A percentile compares a stretch with the other conserved stretches of the same genome.
phyloP scores from a whole-genome alignment of 2,888 invertebrate species.

The Watsonalla cultraria region DNA sequence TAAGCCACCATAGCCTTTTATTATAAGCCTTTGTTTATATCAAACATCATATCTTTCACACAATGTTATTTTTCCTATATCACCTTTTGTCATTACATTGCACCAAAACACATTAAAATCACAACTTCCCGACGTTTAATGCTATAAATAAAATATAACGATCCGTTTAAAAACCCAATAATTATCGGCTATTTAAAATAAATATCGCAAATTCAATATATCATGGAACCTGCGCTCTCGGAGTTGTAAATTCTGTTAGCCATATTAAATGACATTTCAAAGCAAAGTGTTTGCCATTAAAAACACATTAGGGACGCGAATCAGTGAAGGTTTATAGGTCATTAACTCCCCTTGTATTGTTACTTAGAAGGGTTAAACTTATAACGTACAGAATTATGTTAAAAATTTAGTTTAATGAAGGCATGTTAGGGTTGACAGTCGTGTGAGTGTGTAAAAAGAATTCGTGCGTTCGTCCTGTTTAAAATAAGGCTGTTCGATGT shows the following conservation, averaged over 20 bases:
- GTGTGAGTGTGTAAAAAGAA: neutral
- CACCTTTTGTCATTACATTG: too few relatives aligned
- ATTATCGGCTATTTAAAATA: neutral
- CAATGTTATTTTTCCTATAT: too few relatives aligned
- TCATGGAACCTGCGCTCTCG: constrained; percentile 16
- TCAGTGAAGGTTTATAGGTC: constrained; percentile 59
- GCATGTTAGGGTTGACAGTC: constrained; percentile 2
- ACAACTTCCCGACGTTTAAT: neutral
- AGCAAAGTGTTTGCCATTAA: constrained; percentile 67
- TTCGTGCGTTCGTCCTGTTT: too few relatives aligned
- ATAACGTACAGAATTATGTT: constrained; percentile 5
- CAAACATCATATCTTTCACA: too few relatives aligned
- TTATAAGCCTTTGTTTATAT: too few relatives aligned
- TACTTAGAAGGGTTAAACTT: constrained; percentile 22
- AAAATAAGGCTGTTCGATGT: too few relatives aligned
- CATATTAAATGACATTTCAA: constrained; percentile 65
- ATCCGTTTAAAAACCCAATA: neutral
- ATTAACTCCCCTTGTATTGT: constrained; percentile 58
- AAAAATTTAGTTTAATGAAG: neutral
- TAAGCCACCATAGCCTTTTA: too few relatives aligned
- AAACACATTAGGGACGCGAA: constrained; percentile 64
- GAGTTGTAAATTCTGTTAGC: constrained; percentile 51
- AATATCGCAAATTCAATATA: neutral
- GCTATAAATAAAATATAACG: neutral
- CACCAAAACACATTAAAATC: neutral